These are phyloP conservation scores for Hucho hucho DNA, from an alignment of 2,113 vertebrate genomes.

Conservation along the genomic window DNA sequence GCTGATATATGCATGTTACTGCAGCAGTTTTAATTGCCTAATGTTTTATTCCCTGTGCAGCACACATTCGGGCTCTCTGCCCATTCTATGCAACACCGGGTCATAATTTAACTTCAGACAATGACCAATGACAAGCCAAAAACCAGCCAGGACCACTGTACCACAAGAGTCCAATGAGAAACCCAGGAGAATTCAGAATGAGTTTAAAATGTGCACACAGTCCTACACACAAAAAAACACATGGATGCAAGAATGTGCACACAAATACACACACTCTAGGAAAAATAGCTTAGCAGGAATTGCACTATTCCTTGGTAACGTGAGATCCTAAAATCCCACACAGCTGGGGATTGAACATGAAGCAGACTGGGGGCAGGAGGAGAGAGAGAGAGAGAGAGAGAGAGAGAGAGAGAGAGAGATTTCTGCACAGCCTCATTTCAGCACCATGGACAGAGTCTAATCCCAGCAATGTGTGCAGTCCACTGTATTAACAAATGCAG, in stretches of 20 bases:
- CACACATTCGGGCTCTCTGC: too few relatives aligned
- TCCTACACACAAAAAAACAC: not conserved
- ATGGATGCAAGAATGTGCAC: not conserved
- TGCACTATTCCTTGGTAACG: not conserved
- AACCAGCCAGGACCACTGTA: constrained; percentile 11
- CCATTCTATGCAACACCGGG: not conserved
- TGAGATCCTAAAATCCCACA: not conserved
- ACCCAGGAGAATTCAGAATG: not conserved
- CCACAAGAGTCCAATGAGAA: not conserved
- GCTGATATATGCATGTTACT: not conserved
- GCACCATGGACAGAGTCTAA: constrained; percentile 29
- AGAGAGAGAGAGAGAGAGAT: not conserved
- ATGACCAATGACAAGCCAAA: constrained; percentile 8
- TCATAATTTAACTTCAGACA: constrained; percentile 8
- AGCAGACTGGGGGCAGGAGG: too few relatives aligned
- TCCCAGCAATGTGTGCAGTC: not conserved
- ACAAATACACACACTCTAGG: not conserved
- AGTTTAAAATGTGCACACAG: not conserved
- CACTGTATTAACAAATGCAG: not conserved
- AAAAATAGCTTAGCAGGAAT: not conserved
- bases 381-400: too few relatives aligned
- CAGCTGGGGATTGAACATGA: not conserved
- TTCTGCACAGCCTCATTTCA: not conserved
- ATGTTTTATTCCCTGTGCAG: not conserved
- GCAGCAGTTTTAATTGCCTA: not conserved